Percentiles rank a stretch among this genome's conserved stretches.
phyloP scores from a whole-genome alignment of 2,113 vertebrate genomes.

The Trematocara zebra region DNA sequence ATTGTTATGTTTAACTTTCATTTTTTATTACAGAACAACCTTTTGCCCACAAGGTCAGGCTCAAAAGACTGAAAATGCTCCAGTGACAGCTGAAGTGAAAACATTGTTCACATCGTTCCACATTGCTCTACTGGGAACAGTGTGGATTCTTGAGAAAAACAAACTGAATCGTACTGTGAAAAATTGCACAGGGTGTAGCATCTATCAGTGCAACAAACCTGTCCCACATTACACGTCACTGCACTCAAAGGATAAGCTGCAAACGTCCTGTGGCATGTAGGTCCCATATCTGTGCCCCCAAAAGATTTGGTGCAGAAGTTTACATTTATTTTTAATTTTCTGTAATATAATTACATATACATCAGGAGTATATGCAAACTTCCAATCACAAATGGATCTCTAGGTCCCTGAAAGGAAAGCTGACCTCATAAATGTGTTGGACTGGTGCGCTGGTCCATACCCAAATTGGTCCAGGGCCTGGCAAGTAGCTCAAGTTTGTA shows the following conservation, averaged over 20 bases:
- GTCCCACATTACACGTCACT: accelerated
- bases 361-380: background rate
- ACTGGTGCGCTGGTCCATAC: background rate
- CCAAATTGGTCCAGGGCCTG: background rate
- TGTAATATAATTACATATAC: background rate
- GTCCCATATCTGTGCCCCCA: background rate
- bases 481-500: background rate
- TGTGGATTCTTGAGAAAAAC: background rate
- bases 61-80: background rate
- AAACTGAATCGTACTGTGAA: background rate
- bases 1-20: background rate
- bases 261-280: accelerated
- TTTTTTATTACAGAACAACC: background rate
- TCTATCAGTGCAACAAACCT: background rate
- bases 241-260: background rate
- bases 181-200: background rate
- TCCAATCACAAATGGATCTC: background rate
- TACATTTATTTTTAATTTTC: background rate
- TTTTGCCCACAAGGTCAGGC: background rate
- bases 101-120: background rate
- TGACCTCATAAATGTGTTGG: background rate
- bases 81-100: background rate
- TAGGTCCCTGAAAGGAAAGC: background rate
- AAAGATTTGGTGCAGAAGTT: background rate
- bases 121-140: background rate